Base-by-base conservation (phyloP, 2,113 vertebrate genomes). In the Zeus faber region DNA sequence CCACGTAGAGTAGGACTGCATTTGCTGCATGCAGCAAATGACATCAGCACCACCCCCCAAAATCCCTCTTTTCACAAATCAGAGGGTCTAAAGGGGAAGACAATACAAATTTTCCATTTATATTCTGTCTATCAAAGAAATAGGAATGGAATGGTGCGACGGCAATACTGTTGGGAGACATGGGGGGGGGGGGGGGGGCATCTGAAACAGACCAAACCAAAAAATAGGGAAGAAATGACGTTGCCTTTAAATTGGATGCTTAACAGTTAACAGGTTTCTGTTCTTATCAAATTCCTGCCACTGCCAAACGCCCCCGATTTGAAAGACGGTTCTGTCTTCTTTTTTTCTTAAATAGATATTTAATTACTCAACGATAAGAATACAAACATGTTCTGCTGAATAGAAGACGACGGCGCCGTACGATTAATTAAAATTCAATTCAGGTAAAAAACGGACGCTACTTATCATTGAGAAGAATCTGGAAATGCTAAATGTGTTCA, bases 71-170 rank as follows among this genome's bases (percentile, higher is more conserved):
- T 79, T 71, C 55, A 65, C 67, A 79, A 83, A 77, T 72, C 70
- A 48, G 49, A 43, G 53, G 74, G 72, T 61, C 76, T 59, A 81
- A 75, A 55, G 61, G 17, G 75, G 48, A 77, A 77, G 68, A 83
- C 72, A 81, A 83, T 77, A 79, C 72, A 84, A 77, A 85, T 83
- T 76, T 86, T 80, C 81, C 79, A 85, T 88, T 88, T 87, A 86
- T 86, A 86, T 88, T 88, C 85, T 54, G 84, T 87, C 84, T 77
- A 54, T 86, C 79, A 82, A 25, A 40, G 63, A 66, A 76, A 80
- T 76, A 33, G 52, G 43, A 71, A 45, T 55, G 37, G 31, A 25
- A 44, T 65, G 67, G 62, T 56, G 40, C 33, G 48, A 18, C 54
- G 48, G 24, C 54, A 61, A 62, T 43, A 68, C 73, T 60, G 62